Evolutionary conservation across 2,113 vertebrate genomes (phyloP), one percentile per base, ranked within the genome.

Genomic region (Anguilla rostrata): DNA sequence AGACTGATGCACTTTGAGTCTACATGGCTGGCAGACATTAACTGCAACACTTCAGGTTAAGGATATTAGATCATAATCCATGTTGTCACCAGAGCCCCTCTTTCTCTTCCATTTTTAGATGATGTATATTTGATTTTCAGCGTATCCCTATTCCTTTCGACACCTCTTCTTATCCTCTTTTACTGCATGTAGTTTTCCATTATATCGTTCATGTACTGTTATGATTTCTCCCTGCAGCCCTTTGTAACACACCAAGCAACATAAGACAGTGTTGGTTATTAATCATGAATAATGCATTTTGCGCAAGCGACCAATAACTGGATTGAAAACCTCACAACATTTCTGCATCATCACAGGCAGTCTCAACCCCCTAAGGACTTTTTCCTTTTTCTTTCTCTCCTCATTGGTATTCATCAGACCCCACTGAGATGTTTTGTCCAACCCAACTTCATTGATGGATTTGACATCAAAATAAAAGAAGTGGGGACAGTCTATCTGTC

Each of bases 381-480:
- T 26, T 66, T 66, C 60, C 11, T 60, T 20, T 60, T 22, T 71
- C 26, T n/a, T 22, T 41, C 22, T 71, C 18, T 78, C 15, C 84
- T 84, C 39, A 84, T 84, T 78, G 49, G 41, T 40, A 78, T 85
- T 85, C 71, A 20, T 12, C 49, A 56, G 14, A 80, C 75, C 29
- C 46, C 78, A 11, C 18, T 15, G 7, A 5, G 9, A 3, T 11
- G 34, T 80, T 39, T 75, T 34, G n/a, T 34, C 39, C 7, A 53
- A 79, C 43, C 71, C 71, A 79, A 22, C 18, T 78, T 39, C 75
- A 85, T 22, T n/a, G 39, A 39, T 63, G 39, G 39, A 82, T 82
- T 39, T 34, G 26, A 39, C 78, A 12, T 56, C 29, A 88, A 6
- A 85, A 84, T 84, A 84, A 66, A 40, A 71, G 22, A 84, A 39